phyloP scores from a whole-genome alignment of 2,888 invertebrate genomes.

The Chalcis sispes region DNA sequence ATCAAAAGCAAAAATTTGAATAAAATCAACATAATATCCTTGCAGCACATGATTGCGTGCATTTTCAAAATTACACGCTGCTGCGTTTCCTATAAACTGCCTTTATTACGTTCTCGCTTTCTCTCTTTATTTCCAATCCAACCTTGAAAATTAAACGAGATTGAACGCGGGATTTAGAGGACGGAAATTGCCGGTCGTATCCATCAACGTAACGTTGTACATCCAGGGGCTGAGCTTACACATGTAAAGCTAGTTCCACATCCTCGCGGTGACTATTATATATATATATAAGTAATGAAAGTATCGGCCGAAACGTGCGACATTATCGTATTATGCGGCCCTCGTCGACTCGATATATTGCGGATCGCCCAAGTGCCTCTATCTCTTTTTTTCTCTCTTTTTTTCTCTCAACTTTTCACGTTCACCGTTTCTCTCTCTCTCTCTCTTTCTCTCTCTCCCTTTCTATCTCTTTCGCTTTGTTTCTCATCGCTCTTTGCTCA shows the following conservation, averaged over 20 bases:
- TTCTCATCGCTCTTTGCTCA: not conserved
- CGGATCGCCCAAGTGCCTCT: not conserved
- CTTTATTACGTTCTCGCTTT: too few relatives aligned
- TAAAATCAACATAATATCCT: too few relatives aligned
- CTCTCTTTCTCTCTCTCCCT: not conserved
- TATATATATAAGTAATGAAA: too few relatives aligned
- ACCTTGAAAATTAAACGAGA: slow-evolving; percentile 44
- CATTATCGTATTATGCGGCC: slow-evolving; percentile 16
- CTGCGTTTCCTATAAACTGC: too few relatives aligned
- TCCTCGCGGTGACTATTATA: too few relatives aligned
- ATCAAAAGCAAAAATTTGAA: too few relatives aligned
- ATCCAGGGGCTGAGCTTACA: slow-evolving; percentile 1
- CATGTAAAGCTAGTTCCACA: too few relatives aligned
- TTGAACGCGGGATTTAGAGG: slow-evolving; percentile 20
- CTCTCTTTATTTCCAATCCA: too few relatives aligned
- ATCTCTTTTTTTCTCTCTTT: not conserved
- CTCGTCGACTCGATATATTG: not conserved
- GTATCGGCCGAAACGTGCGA: slow-evolving; percentile 2
- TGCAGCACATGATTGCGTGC: too few relatives aligned
- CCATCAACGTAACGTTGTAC: slow-evolving; percentile 63
- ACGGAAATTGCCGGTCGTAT: slow-evolving; percentile 60
- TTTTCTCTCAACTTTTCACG: not conserved
- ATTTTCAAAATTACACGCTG: too few relatives aligned
- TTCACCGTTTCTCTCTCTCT: too few relatives aligned
- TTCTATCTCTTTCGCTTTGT: not conserved